Base-by-base conservation (phyloP, 1,140 invertebrate genomes). In the Capitella teleta region DNA sequence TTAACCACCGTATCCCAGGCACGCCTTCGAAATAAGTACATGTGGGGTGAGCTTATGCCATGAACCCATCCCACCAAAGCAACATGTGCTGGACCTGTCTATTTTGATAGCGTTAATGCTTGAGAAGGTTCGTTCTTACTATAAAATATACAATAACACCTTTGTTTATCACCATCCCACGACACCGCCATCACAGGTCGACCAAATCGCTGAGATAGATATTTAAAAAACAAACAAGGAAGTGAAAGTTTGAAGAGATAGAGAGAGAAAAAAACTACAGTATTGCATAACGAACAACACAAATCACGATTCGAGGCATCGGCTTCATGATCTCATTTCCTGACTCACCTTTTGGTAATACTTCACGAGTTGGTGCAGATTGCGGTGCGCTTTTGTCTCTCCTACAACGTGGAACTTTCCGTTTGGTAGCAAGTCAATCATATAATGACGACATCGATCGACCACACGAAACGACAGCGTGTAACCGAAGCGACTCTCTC, bases 401-500 rank as follows among this genome's bases (percentile, higher is more conserved):
- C 70, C 70, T 48, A 69, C 59, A 14, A 73, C 60, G 4, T 66
- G 59, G 54, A 64, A 71, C 46, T 70, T 71, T 28, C 66, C 64
- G 46, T 67, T 71, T 10, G 57, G 55, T 12, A 68, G 46, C 47
- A 68, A 64, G 36, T 73, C 68, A 25, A 73, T 64, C 68, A 73
- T 73, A 48, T 73, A 73, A 53, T 73, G 67, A 14, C 67, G 62
- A 16, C 61, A 62, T 34, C 67, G 53, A 14, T 63, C 56, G 38
- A 57, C 59, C 32, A 57, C 67, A 49, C 54, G 66, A 53, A 73
- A 71, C 6, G 70, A 70, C 24, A 73, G 54, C 0, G 63, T 63
- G 53, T 66, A 73, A 16, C 68, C 68, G 55, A 71, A 67, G 50
- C 67, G 58, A 23, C 64, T 70, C 47, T 73, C 68, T 55, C 68